Conservation (phyloP, 2,888 invertebrate species). For the Thera britannica region DNA sequence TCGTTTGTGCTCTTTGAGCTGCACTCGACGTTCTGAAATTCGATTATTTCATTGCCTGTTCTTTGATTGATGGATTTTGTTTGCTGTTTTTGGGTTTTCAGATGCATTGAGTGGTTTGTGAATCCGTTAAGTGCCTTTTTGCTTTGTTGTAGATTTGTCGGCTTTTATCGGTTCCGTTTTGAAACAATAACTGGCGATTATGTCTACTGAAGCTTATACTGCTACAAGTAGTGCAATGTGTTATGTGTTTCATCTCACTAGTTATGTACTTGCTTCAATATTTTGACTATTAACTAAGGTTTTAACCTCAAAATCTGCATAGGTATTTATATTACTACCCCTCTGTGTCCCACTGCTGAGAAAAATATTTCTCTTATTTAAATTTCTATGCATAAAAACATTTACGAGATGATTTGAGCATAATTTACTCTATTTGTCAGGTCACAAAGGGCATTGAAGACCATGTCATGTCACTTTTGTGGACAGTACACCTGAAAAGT, state of each 20-base stretch:
- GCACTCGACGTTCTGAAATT: constrained; percentile 77
- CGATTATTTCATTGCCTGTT: constrained; percentile 79
- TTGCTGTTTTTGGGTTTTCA: constrained; percentile 58
- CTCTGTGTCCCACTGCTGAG: background rate
- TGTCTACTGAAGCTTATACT: constrained; percentile 8
- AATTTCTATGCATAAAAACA: background rate
- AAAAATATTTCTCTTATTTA: background rate
- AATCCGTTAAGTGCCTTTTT: constrained; percentile 70
- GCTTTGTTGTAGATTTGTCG: constrained; percentile 32
- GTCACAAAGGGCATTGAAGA: background rate
- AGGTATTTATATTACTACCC: background rate
- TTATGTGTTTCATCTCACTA: too few relatives aligned
- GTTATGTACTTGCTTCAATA: too few relatives aligned
- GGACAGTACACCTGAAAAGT: constrained; percentile 11
- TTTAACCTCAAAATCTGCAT: background rate
- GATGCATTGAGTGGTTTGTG: constrained; percentile 65
- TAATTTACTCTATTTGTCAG: background rate
- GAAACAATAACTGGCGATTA: constrained; percentile 8
- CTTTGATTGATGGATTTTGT: constrained; percentile 81
- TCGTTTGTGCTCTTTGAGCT: constrained; percentile 78
- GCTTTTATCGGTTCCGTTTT: constrained; percentile 33
- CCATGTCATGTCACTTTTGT: background rate
- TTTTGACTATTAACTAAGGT: background rate
- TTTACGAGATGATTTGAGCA: background rate
- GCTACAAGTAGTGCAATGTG: background rate